A percentile compares a stretch with the other conserved stretches of the same genome.
These are phyloP conservation scores for Zoanthus sociatus DNA, from an alignment of 92 coral and sea anemone genomes.

Conservation along the genomic window DNA sequence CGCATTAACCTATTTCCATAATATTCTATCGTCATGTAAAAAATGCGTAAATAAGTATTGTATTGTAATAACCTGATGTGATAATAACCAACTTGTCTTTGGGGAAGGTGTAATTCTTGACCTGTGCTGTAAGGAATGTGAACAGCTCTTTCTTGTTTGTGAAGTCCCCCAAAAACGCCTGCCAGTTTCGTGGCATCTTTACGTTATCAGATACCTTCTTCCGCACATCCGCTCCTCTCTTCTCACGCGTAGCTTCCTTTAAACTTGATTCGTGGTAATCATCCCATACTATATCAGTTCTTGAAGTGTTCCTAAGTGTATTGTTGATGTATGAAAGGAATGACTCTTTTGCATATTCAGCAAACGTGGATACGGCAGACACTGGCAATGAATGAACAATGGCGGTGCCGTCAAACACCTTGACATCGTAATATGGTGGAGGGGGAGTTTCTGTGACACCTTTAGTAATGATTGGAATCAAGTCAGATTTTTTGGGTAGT, in stretches of 20 bases:
- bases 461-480: not conserved
- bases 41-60: not conserved
- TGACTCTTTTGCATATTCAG: not conserved
- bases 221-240: conserved; percentile 57
- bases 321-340: not conserved
- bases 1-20: not conserved
- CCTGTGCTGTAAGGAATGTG: conserved; percentile 39
- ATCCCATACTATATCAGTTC: conserved; percentile 64
- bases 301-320: not conserved
- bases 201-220: conserved; percentile 54
- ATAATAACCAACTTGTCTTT: conserved; percentile 38
- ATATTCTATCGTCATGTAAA: too few species aligned
- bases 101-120: conserved; percentile 35
- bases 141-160: conserved; percentile 59
- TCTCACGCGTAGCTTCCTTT: conserved; percentile 62
- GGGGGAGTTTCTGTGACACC: not conserved
- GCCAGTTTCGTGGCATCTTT: conserved; percentile 61
- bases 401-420: not conserved
- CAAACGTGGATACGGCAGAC: not conserved
- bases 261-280: conserved; percentile 44
- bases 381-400: not conserved
- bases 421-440: not conserved
- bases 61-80: conserved; percentile 14
- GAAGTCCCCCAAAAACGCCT: conserved; percentile 45
- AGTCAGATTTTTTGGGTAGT: not conserved